Percentiles rank a stretch among this genome's conserved stretches.
Evolutionary conservation across 1,140 invertebrate species (phyloP).

Genomic region (Streblospio benedicti): DNA sequence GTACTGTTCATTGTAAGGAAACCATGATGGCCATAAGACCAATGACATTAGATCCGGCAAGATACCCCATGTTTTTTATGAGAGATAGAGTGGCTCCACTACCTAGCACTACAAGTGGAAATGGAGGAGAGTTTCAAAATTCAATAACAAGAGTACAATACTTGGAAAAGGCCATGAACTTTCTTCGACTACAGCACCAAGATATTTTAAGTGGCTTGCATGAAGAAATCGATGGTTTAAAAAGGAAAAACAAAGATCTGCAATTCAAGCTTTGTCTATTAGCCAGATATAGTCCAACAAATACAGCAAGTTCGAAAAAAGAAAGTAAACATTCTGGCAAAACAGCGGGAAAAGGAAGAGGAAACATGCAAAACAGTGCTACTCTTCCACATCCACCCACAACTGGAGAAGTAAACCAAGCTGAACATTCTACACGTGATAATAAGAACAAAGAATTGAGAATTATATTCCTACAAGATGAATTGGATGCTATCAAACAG

Average conservation of each 20-base stretch:
- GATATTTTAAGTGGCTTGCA: constrained; percentile 39
- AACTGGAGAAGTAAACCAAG: too few species aligned
- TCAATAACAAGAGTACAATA: constrained; percentile 33
- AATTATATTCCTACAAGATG: too few species aligned
- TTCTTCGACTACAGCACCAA: constrained; percentile 40
- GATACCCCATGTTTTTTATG: constrained; percentile 41
- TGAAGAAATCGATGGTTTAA: constrained; percentile 39
- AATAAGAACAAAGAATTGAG: too few species aligned
- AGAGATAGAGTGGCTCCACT: constrained; percentile 27
- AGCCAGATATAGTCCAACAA: constrained; percentile 29
- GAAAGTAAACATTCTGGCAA: too few species aligned
- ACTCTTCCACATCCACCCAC: too few species aligned
- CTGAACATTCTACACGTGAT: too few species aligned
- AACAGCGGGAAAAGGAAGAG: too few species aligned
- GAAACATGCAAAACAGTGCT: too few species aligned
- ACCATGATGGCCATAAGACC: too few species aligned
- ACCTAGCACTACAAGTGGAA: not conserved
- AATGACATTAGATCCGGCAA: constrained; percentile 39
- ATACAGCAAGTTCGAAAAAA: constrained; percentile 12
- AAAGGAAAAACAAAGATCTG: constrained; percentile 45
- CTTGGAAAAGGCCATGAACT: constrained; percentile 37
- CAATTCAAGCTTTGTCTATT: constrained; percentile 43
- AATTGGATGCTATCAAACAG: too few species aligned
- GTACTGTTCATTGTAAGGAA: too few species aligned
- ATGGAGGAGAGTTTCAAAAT: not conserved